These are phyloP conservation scores for Mythimna pallens DNA, from an alignment of 2,888 invertebrate species.

Conservation along the genomic window DNA sequence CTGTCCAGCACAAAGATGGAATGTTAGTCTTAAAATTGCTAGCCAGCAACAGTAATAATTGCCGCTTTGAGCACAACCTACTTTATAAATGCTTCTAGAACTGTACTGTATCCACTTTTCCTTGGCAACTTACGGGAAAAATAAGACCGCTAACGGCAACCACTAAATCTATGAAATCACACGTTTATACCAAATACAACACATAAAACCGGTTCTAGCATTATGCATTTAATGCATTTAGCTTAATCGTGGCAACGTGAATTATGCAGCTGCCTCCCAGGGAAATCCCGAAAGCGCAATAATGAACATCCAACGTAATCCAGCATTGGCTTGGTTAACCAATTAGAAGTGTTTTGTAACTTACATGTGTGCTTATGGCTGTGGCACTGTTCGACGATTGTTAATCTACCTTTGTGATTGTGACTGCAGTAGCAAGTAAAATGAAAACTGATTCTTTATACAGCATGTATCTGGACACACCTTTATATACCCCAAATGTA, in stretches of 20 bases:
- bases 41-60: neutral
- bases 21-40: neutral
- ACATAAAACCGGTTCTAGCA: slow-evolving; percentile 30
- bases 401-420: slow-evolving; percentile 30
- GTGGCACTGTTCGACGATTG: slow-evolving; percentile 37
- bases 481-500: too few species aligned
- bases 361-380: slow-evolving; percentile 50
- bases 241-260: slow-evolving; percentile 78
- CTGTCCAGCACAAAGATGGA: too few species aligned
- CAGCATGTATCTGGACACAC: too few species aligned
- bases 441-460: neutral
- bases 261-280: slow-evolving; percentile 78
- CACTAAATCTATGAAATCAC: slow-evolving; percentile 38
- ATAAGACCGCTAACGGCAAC: slow-evolving; percentile 1
- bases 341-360: slow-evolving; percentile 78
- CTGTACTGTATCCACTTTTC: neutral
- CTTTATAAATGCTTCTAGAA: neutral
- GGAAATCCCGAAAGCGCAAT: slow-evolving; percentile 82
- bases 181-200: slow-evolving; percentile 38
- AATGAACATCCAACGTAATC: slow-evolving; percentile 83
- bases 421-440: slow-evolving; percentile 9
- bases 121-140: neutral
- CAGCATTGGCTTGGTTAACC: slow-evolving; percentile 79
- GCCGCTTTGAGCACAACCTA: neutral
- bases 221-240: slow-evolving; percentile 70